Base-by-base conservation (phyloP, 2,113 vertebrate species). In the Australoheros scitulus region DNA sequence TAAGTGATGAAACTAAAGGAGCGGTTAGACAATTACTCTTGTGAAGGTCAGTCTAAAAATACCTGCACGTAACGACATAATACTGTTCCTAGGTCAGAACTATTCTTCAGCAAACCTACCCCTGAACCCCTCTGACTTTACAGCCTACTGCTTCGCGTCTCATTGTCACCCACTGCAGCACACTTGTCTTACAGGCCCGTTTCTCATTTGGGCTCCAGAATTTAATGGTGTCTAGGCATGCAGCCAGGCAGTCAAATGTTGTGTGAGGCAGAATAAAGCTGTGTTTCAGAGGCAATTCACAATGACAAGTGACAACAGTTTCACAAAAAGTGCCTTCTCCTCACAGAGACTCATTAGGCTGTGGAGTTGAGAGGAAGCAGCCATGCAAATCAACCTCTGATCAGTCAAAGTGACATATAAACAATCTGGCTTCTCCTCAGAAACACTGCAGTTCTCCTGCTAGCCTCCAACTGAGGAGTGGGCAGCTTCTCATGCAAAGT, bases 271-370 rank as follows among this genome's bases (percentile, higher is more conserved):
- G 63, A 80, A 86, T 81, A 68, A 83, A 88, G 85, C 74, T 80
- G 86, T 78, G 80, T 90, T 91, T 90, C 80, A 81, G 70, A 87
- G 72, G 88, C 81, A 80, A 91, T 89, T 92, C 86, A 85, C 87
- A 83, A 80, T 90, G 91, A 93, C 90, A 86, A 93, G 92, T 91
- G 88, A 91, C 91, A 88, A 89, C 91, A 89, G 87, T 90, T 91
- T 92, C 80, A 87, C 86, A 91, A 77, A 93, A 87, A 85, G 79
- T 80, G 83, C 79, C 80, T 84, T 77, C 83, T 84, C 79, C 58
- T 82, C 77, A 79, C 86, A 87, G 83, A 82, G 79, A 74, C 82
- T 91, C 89, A 91, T 93, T 93, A 93, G 80, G 32, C 32, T 80
- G 64, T 41, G 83, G 22, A 55, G 63, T 61, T 74, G 76, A 80